phyloP scores from a whole-genome alignment of 2,888 invertebrate genomes.

The Pegoplata infirma region DNA sequence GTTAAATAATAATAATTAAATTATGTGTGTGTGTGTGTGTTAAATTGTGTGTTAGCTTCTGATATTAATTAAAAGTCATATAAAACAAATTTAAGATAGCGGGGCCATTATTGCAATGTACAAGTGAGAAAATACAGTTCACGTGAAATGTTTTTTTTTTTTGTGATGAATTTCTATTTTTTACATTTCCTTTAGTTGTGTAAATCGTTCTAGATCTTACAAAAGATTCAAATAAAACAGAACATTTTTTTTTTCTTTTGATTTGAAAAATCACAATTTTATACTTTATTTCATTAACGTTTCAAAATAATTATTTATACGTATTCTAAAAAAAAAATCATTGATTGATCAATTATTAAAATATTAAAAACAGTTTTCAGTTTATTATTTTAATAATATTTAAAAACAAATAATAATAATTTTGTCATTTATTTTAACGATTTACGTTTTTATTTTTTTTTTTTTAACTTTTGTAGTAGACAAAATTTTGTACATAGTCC shows the following conservation, averaged over 20 bases:
- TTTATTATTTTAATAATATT: no score
- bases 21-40: not conserved
- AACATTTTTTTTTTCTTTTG: constrained; percentile 28
- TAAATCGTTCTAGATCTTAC: not conserved
- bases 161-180: constrained; percentile 34
- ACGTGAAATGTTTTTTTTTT: constrained; percentile 64
- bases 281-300: constrained; percentile 54
- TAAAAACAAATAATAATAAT: no score
- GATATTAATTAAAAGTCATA: constrained; percentile 54
- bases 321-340: constrained; percentile 35
- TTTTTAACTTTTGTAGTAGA: no score
- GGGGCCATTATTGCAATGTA: constrained; percentile 71
- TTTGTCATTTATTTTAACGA: no score
- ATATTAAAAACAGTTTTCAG: no score
- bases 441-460: no score
- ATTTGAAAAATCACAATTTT: constrained; percentile 53
- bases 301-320: constrained; percentile 27
- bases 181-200: constrained; percentile 72
- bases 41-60: constrained; percentile 55
- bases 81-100: constrained; percentile 76
- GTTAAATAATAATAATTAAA: constrained; percentile 35
- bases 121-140: constrained; percentile 16
- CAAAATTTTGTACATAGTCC: no score
- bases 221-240: constrained; percentile 52
- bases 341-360: no score